phyloP scores from a whole-genome alignment of 2,888 invertebrate genomes.

The Sminthurinus aureus region DNA sequence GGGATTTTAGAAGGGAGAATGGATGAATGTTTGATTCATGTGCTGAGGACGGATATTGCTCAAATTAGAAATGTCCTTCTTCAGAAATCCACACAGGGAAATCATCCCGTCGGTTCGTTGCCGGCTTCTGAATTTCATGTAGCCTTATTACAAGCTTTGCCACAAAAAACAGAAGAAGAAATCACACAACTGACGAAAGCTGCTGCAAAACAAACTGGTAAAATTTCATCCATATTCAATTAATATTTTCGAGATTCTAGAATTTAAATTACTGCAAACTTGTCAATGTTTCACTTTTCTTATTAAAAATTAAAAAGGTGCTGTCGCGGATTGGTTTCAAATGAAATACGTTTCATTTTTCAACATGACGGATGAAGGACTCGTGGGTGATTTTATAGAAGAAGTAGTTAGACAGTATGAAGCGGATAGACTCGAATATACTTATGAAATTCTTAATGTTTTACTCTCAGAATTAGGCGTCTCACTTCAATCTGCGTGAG shows the following conservation, averaged over 20 bases:
- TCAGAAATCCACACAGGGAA: not conserved
- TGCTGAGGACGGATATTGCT: conserved; percentile 29
- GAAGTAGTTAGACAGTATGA: conserved; percentile 35
- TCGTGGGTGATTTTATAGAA: conserved; percentile 37
- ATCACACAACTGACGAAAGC: conserved; percentile 22
- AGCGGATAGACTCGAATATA: conserved; percentile 30
- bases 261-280: too few relatives aligned
- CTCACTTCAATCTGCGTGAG: conserved; percentile 30
- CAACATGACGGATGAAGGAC: conserved; percentile 43
- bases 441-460: conserved; percentile 34
- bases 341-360: conserved; percentile 37
- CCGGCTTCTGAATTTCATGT: conserved; percentile 5
- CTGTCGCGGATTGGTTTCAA: conserved; percentile 12
- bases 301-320: too few relatives aligned
- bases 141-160: conserved; percentile 25
- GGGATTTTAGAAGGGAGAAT: conserved; percentile 26
- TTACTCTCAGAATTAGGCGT: conserved; percentile 42
- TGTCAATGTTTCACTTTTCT: too few relatives aligned
- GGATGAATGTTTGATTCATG: conserved; percentile 42
- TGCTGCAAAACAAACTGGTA: conserved; percentile 35
- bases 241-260: too few relatives aligned
- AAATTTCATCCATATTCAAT: too few relatives aligned
- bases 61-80: conserved; percentile 12
- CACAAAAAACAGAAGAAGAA: conserved; percentile 32
- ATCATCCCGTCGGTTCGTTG: conserved; percentile 20